Conservation (phyloP, 2,797 vertebrate genomes). For the Karalla daura region DNA sequence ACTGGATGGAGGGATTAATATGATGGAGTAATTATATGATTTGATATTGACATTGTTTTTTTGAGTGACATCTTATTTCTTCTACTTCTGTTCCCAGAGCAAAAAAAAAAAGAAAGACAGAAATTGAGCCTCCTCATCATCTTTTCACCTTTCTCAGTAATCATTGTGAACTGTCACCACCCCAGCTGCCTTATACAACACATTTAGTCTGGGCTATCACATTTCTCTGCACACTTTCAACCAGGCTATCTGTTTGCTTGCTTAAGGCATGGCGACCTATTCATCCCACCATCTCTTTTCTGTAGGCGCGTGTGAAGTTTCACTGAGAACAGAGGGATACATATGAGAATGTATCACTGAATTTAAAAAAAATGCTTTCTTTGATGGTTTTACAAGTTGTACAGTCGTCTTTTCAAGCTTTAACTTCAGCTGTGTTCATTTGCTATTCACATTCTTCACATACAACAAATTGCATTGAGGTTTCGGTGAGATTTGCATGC, state of each 20-base stretch:
- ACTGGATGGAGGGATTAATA: too few relatives aligned
- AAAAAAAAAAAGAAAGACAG: too few relatives aligned
- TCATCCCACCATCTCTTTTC: slow-evolving; percentile 3
- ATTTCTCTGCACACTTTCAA: not conserved
- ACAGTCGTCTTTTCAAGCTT: not conserved
- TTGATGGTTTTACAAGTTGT: not conserved
- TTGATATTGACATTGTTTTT: not conserved
- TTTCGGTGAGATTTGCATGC: not conserved
- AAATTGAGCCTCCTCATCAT: not conserved
- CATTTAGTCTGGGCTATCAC: not conserved
- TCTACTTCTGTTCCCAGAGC: not conserved
- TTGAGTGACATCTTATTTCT: not conserved
- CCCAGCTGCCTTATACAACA: too few relatives aligned
- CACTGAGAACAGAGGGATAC: not conserved
- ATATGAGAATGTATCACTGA: not conserved
- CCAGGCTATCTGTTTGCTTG: not conserved
- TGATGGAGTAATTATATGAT: not conserved
- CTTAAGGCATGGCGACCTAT: not conserved
- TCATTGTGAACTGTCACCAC: too few relatives aligned
- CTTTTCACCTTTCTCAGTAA: not conserved
- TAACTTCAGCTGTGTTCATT: not conserved
- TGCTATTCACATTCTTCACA: not conserved
- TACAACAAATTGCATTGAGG: not conserved
- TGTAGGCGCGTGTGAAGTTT: not conserved
- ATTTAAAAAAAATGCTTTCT: not conserved